Base-by-base conservation (phyloP, 2,113 vertebrate species). In the Nothobranchius furzeri region DNA sequence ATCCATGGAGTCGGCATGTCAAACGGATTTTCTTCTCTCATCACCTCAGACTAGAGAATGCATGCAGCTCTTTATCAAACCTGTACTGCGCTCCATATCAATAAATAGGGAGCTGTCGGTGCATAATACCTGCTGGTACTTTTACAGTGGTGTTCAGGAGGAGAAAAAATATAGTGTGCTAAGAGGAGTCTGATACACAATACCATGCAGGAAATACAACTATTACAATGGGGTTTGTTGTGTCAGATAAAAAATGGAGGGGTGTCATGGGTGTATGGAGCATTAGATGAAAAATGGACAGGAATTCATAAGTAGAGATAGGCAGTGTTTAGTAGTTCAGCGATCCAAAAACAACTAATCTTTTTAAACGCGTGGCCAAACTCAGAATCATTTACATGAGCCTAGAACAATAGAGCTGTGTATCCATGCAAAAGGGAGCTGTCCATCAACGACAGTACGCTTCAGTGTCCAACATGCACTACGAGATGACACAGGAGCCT, bases 11-110 rank as follows among this genome's bases (percentile, higher is more conserved):
- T 51, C 54, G 0, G 68, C 64, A 74, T 77, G 63, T 72, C 73
- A 85, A 81, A 80, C 62, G 64, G 62, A 75, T 73, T 83, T 78
- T 57, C 65, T 76, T 45, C 67, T 80, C 79, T 79, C 79, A 58
- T 76, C 84, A 86, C 58, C 74, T 81, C 58, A 60, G 63, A 80
- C 61, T 17, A 64, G 54, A 66, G 70, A 64, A 80, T 85, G 42
- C 62, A 76, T 69, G 68, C 48, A 12, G 73, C 70, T 71, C 35
- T 81, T 88, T 77, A 76, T 82, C 70, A 84, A 80, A 78, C 71
- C 54, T 66, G 57, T 53, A 59, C 51, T n/a, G 14, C 24, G 67
- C 60, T 84, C 47, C 46, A 47, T 76, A 78, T 81, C 43, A 77
- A 77, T 76, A 81, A 78, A 73, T 64, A 70, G 24, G 60, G 49